Percentiles rank a stretch among this genome's conserved stretches.
phyloP scores from a whole-genome alignment of 2,797 vertebrate genomes.

The Enteromius thamalakanensis region DNA sequence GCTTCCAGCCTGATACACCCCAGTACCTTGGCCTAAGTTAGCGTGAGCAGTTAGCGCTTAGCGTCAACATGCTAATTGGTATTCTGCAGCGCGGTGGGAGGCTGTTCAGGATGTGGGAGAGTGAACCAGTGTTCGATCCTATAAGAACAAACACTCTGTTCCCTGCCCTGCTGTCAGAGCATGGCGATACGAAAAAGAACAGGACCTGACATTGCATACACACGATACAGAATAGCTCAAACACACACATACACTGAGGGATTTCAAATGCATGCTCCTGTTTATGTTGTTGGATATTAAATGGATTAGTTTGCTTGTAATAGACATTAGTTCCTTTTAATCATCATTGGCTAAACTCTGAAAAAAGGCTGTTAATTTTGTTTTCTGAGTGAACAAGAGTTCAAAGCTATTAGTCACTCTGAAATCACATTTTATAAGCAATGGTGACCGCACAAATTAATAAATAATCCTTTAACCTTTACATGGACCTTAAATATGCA shows the following conservation, averaged over 20 bases:
- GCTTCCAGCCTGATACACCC: constrained; percentile 27
- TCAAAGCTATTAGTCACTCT: constrained; percentile 39
- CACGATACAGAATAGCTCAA: constrained; percentile 20
- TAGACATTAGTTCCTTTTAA: not conserved
- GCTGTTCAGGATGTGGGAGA: constrained; percentile 74
- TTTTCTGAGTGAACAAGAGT: constrained; percentile 39
- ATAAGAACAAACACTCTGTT: constrained; percentile 63
- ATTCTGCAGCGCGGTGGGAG: constrained; percentile 72
- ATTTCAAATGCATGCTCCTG: constrained; percentile 9
- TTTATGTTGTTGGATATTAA: not conserved
- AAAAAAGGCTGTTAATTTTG: not conserved
- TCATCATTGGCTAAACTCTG: not conserved
- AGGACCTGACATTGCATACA: constrained; percentile 60
- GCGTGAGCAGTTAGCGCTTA: constrained; percentile 59
- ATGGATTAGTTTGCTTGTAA: not conserved
- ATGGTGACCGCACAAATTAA: constrained; percentile 59
- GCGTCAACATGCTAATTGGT: constrained; percentile 79
- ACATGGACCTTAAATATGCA: constrained; percentile 59
- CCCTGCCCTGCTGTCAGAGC: constrained; percentile 64
- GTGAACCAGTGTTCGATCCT: constrained; percentile 66
- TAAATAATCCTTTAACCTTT: constrained; percentile 68
- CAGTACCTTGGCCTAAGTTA: constrained; percentile 39
- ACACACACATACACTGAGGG: constrained; percentile 27
- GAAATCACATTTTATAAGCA: constrained; percentile 61
- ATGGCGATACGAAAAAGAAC: constrained; percentile 53